Evolutionary conservation across 2,888 invertebrate species (phyloP).

Genomic region (Esperia sulphurella): DNA sequence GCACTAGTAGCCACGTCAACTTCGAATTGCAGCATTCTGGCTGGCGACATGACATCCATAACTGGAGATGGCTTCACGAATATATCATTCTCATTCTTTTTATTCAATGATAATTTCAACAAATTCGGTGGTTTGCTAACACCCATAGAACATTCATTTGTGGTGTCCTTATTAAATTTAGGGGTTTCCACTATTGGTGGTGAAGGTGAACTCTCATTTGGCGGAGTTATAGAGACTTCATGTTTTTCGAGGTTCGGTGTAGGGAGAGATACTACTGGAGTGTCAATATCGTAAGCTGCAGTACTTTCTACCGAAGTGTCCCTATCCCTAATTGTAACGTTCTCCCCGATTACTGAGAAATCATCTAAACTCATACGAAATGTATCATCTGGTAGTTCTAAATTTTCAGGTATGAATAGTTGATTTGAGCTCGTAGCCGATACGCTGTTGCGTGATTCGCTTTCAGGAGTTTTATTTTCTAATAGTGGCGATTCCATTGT

Average conservation of each 20-base stretch:
- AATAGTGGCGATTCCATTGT: slow-evolving; percentile 46
- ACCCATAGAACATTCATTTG: slow-evolving; percentile 17
- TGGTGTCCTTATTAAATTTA: slow-evolving; percentile 17
- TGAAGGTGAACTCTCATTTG: slow-evolving; percentile 27
- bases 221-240: slow-evolving; percentile 26
- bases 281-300: slow-evolving; percentile 23
- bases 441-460: slow-evolving; percentile 23
- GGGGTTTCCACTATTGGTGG: slow-evolving; percentile 46
- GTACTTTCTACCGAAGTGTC: slow-evolving; percentile 40
- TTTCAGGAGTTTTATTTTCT: slow-evolving; percentile 31
- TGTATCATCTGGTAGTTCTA: slow-evolving; percentile 60
- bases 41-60: slow-evolving; percentile 64
- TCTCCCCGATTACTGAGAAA: slow-evolving; percentile 60
- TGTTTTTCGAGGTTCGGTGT: slow-evolving; percentile 20
- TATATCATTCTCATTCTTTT: slow-evolving; percentile 46
- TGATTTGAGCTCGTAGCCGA: slow-evolving; percentile 47
- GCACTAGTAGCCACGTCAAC: slow-evolving; percentile 46
- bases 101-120: slow-evolving; percentile 50
- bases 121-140: slow-evolving; percentile 34
- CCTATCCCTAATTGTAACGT: slow-evolving; percentile 56
- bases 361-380: slow-evolving; percentile 64
- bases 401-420: slow-evolving; percentile 47
- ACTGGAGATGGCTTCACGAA: slow-evolving; percentile 66
- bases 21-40: slow-evolving; percentile 69
- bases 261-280: slow-evolving; percentile 26